Evolutionary conservation across 2,888 invertebrate species (phyloP).

Genomic region (Hecatera dysodea): DNA sequence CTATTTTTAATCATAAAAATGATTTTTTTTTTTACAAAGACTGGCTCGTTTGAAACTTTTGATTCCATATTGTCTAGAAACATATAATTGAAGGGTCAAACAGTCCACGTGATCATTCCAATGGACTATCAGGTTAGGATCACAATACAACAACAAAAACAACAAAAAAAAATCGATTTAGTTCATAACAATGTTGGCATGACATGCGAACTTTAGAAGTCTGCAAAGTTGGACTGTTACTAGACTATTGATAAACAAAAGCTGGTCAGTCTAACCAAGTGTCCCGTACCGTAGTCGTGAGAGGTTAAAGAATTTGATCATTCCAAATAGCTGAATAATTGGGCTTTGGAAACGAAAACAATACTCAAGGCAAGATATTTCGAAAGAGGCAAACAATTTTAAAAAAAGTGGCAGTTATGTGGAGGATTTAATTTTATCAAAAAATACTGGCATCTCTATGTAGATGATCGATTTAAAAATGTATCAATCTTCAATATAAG

Average conservation of each 20-base stretch:
- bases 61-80: conserved; percentile 71
- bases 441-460: not conserved
- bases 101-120: conserved; percentile 79
- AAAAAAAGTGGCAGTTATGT: conserved; percentile 19
- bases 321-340: conserved; percentile 17
- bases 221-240: conserved; percentile 61
- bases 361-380: conserved; percentile 16
- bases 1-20: not conserved
- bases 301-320: conserved; percentile 27
- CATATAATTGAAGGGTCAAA: conserved; percentile 67
- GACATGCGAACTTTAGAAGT: conserved; percentile 79
- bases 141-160: conserved; percentile 76
- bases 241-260: conserved; percentile 48
- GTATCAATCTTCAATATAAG: not conserved
- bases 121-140: conserved; percentile 78
- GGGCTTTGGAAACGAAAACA: conserved; percentile 22
- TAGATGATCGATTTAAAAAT: not conserved
- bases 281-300: conserved; percentile 57
- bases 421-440: conserved; percentile 22
- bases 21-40: conserved; percentile 7
- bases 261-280: conserved; percentile 60
- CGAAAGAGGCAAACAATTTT: conserved; percentile 20
- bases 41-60: conserved; percentile 49
- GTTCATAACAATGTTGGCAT: conserved; percentile 80
- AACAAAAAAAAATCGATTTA: conserved; percentile 68